Conservation (phyloP, 2,888 invertebrate species). For the Dascillus cervinus region DNA sequence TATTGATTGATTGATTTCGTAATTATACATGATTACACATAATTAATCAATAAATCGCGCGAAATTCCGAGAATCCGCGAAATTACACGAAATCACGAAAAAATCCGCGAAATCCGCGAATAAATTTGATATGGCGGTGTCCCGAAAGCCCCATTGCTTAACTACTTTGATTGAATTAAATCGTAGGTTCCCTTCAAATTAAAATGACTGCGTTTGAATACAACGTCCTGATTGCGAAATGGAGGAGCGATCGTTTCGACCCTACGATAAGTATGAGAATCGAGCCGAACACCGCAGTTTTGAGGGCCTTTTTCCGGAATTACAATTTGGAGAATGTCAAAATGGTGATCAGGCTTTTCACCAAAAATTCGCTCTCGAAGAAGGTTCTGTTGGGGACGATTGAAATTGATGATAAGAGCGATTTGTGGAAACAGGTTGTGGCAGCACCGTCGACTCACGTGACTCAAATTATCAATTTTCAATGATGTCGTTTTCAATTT, state of each 20-base stretch:
- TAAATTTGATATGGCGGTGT: too few relatives aligned
- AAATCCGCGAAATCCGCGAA: too few relatives aligned
- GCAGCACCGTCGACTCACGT: slow-evolving; percentile 49
- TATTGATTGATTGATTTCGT: too few relatives aligned
- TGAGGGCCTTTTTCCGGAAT: slow-evolving; percentile 55
- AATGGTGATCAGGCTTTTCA: slow-evolving; percentile 57
- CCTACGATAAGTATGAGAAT: slow-evolving; percentile 73
- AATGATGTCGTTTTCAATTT: too few relatives aligned
- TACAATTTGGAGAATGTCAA: slow-evolving; percentile 55
- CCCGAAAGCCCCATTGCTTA: too few relatives aligned
- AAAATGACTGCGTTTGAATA: slow-evolving; percentile 68
- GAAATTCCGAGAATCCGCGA: too few relatives aligned
- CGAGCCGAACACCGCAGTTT: slow-evolving; percentile 57
- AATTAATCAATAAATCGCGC: too few relatives aligned
- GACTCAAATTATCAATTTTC: slow-evolving; percentile 54
- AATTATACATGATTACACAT: too few relatives aligned
- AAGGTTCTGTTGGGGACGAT: slow-evolving; percentile 61
- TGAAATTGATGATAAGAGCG: slow-evolving; percentile 55
- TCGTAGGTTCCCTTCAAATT: slow-evolving; percentile 62
- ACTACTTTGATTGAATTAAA: too few relatives aligned
- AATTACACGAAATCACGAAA: too few relatives aligned
- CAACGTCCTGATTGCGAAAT: slow-evolving; percentile 42
- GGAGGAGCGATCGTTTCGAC: slow-evolving; percentile 68
- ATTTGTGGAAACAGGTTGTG: slow-evolving; percentile 56
- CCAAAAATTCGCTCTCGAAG: slow-evolving; percentile 60